Conservation (phyloP, 2,113 vertebrate genomes). For the Nyctereutes procyonoides region DNA sequence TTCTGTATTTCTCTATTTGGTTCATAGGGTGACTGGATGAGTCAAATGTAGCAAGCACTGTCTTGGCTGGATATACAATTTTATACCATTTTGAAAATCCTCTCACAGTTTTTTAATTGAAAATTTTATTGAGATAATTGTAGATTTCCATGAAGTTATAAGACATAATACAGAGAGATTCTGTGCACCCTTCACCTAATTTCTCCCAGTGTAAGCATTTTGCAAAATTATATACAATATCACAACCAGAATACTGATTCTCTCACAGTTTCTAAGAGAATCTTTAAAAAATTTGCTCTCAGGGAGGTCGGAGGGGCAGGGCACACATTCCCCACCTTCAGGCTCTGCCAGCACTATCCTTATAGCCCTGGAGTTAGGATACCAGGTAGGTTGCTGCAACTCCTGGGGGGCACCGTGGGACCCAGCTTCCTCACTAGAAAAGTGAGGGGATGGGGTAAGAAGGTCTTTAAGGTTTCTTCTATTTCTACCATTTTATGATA, state of each 20-base stretch:
- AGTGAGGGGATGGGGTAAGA: neutral
- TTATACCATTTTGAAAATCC: neutral
- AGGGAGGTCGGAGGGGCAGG: neutral
- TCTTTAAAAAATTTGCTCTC: neutral
- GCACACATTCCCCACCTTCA: fast-evolving
- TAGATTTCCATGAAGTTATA: neutral
- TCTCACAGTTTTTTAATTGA: neutral
- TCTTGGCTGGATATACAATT: neutral
- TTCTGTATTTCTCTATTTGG: neutral
- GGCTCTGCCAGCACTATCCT: neutral
- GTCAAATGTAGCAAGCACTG: neutral
- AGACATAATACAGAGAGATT: neutral
- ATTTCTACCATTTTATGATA: neutral
- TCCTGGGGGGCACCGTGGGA: no score
- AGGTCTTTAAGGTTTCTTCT: neutral
- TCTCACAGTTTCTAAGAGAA: neutral
- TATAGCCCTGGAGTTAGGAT: neutral
- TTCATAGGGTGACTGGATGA: neutral
- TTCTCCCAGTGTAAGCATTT: neutral
- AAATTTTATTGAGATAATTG: neutral
- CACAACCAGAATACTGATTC: neutral
- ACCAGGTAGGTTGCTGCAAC: fast-evolving
- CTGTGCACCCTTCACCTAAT: neutral
- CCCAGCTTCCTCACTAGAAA: neutral
- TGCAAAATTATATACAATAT: neutral